Base-by-base conservation (phyloP, 2,888 invertebrate species). In the Diploptera punctata region DNA sequence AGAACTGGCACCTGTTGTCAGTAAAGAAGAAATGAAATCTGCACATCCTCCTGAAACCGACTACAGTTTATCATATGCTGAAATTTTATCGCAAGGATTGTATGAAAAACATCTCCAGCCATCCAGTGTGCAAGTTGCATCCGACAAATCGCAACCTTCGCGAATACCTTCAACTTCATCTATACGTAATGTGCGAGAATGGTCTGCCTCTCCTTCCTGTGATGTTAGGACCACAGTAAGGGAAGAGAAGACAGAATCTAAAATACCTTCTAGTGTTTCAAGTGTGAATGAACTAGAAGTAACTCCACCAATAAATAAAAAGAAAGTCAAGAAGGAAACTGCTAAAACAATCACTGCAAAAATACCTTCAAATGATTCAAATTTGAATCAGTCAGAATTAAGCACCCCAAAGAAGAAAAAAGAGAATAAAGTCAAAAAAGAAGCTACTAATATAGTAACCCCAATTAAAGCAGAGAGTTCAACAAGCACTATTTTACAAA, bases 81-180 rank as follows among this genome's bases (percentile, higher is more conserved):
- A 90, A 83, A 90, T 91, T 79, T 83, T 92, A 77, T 88, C 91
- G 49, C 88, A 90, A 75, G 91, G 91, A 43, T 84, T 91, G 54
- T 83, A 77, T 75, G 78, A 74, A 0, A 75, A 81, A 76, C 78
- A 84, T 81, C 82, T 86, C 82, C 87, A 87, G 87, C 86, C 87
- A 87, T 87, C 87, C 87, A 85, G 72, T 68, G 68, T 49, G 61
- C 38, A 68, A 60, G 44, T 44, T 65, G 29, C 16, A 38, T 52
- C 21, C 69, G 72, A 72, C 57, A 68, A 68, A 72, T 24, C 52
- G 10, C 67, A 61, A 43, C 68, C 72, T 31, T 26, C 68, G 33
- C 72, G 68, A 72, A n/a, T n/a, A n/a, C n/a, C n/a, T n/a, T 26
- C 47, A 38, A 60, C 38, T 19, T 72, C 68, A 21, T 68, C 60